These are phyloP conservation scores for Nomada fabriciana DNA, from an alignment of 2,888 invertebrate species.

Conservation along the genomic window DNA sequence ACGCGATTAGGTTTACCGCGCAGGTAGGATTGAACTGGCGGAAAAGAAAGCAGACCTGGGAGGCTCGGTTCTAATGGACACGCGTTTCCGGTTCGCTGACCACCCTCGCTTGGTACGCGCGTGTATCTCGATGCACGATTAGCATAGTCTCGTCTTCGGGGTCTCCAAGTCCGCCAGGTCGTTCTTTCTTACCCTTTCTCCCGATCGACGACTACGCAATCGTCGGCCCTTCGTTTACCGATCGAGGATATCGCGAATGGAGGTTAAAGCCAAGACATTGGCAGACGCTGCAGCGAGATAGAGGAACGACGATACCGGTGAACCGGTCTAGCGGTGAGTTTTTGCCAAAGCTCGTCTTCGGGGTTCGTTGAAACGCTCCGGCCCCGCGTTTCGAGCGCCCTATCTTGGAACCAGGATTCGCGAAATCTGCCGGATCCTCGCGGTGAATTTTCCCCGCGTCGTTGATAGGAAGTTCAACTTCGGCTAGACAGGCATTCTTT, in stretches of 20 bases:
- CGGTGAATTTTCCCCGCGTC: slow-evolving; percentile 15
- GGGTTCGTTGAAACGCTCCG: slow-evolving; percentile 19
- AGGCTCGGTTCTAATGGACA: slow-evolving; percentile 59
- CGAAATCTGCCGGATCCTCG: not conserved
- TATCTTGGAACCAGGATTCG: slow-evolving; percentile 12
- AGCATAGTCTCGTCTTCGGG: not conserved
- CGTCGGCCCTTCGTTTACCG: not conserved
- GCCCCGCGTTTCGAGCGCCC: slow-evolving; percentile 5
- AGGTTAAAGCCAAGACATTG: slow-evolving; percentile 42
- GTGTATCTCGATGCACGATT: slow-evolving; percentile 37
- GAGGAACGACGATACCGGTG: slow-evolving; percentile 54
- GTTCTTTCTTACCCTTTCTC: too few relatives aligned
- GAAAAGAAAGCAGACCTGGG: slow-evolving; percentile 11
- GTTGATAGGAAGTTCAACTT: slow-evolving; percentile 46
- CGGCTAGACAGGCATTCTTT: slow-evolving; percentile 31
- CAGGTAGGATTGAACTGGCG: slow-evolving; percentile 22
- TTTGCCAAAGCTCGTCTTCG: slow-evolving; percentile 57
- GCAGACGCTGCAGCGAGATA: slow-evolving; percentile 47
- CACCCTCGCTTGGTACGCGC: slow-evolving; percentile 46
- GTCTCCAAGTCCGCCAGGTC: not conserved
- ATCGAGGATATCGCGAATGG: slow-evolving; percentile 1
- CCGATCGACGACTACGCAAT: not conserved
- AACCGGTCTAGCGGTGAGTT: slow-evolving; percentile 71
- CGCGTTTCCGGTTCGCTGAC: slow-evolving; percentile 56
- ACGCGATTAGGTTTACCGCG: not conserved